phyloP scores from a whole-genome alignment of 2,113 vertebrate genomes.

The Psophia crepitans region DNA sequence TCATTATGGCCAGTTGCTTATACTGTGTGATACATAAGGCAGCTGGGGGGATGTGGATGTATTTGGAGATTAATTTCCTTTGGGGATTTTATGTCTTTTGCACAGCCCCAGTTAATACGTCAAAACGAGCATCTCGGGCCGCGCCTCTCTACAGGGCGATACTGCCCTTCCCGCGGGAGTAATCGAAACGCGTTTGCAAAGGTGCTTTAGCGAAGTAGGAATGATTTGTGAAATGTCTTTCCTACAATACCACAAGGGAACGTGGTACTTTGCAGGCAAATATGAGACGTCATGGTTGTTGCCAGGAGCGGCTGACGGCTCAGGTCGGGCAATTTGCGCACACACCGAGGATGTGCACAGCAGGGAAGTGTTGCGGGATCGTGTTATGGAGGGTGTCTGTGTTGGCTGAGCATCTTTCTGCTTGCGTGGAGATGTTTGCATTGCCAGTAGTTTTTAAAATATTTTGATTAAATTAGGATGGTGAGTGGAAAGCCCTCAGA shows the following conservation, averaged over 20 bases:
- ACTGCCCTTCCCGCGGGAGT: not conserved
- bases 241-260: not conserved
- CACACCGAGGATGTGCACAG: fast-evolving
- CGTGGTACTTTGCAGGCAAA: not conserved
- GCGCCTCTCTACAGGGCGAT: not conserved
- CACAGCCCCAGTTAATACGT: not conserved
- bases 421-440: not conserved
- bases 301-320: not conserved
- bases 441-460: not conserved
- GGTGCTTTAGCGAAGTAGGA: not conserved
- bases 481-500: not conserved
- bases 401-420: not conserved
- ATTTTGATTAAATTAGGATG: slow-evolving; percentile 28
- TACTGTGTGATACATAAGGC: slow-evolving; percentile 5
- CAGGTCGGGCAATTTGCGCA: not conserved
- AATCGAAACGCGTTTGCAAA: not conserved
- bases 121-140: not conserved
- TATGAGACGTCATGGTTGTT: not conserved
- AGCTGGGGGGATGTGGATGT: slow-evolving; percentile 32
- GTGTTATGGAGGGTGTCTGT: not conserved
- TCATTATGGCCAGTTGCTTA: slow-evolving; percentile 30
- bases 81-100: slow-evolving; percentile 28
- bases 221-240: not conserved
- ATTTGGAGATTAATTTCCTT: slow-evolving; percentile 50
- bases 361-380: fast-evolving